A percentile compares a stretch with the other conserved stretches of the same genome.
phyloP scores from a whole-genome alignment of 2,113 vertebrate genomes.

The Burhinus oedicnemus region DNA sequence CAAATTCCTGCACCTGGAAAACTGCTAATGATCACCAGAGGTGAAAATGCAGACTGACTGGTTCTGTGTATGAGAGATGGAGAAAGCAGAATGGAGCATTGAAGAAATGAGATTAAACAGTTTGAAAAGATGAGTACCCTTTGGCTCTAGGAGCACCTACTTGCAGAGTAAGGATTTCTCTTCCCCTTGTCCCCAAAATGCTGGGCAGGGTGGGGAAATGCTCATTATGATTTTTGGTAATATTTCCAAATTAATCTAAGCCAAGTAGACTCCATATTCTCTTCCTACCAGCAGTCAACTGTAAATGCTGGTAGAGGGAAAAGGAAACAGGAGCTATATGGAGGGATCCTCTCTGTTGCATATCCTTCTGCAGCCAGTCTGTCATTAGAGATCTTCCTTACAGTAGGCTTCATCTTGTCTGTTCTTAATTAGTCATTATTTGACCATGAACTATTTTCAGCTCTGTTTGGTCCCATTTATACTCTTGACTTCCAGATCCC shows the following conservation, averaged over 20 bases:
- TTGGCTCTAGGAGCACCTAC: not conserved
- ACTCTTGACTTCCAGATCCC: not conserved
- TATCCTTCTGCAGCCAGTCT: not conserved
- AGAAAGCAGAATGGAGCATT: not conserved
- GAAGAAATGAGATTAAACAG: not conserved
- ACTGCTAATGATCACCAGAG: not conserved
- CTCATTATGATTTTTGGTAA: not conserved
- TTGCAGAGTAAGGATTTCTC: not conserved
- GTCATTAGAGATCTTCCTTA: not conserved
- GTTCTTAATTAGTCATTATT: not conserved
- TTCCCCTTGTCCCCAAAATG: not conserved
- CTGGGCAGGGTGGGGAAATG: not conserved
- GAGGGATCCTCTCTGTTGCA: not conserved
- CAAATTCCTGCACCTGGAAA: not conserved
- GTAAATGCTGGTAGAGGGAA: not conserved
- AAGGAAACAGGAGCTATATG: not conserved
- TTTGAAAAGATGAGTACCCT: not conserved
- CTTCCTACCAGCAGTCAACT: not conserved
- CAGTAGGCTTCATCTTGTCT: not conserved
- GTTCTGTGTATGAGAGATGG: not conserved
- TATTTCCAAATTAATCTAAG: not conserved
- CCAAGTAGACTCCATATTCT: not conserved
- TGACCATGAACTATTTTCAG: not conserved
- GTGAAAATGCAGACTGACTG: not conserved
- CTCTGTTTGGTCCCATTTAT: not conserved